Base-by-base conservation (phyloP, 2,888 invertebrate genomes). In the Rhagonycha lutea region DNA sequence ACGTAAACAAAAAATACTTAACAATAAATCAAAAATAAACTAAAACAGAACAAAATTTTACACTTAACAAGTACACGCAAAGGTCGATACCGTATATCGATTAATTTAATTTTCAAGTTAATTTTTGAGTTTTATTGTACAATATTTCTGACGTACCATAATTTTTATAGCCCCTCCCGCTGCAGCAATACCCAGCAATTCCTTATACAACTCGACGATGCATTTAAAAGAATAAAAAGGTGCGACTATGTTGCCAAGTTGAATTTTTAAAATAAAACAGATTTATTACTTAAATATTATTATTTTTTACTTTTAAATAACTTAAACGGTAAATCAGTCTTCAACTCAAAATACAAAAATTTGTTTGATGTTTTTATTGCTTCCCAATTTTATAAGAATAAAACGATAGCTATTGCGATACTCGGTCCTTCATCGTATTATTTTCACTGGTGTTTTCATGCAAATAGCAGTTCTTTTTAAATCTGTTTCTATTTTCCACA, bases 401-500 rank as follows among this genome's bases (percentile, higher is more conserved):
- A 47, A 47, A 47, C n/a, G n/a, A 47, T 47, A n/a, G 47, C 47
- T 7, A 47, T n/a, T 47, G n/a, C n/a, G n/a, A 1, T n/a, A 47
- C 47, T n/a, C 2, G 7, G 5, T n/a, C n/a, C n/a, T n/a, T 47
- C 47, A 47, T 69, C 60, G 24, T 62, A 26, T 24, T 18, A 73
- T 26, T 62, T 28, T n/a, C 9, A 75, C 65, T 2, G 18, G 61
- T n/a, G 80, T 79, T 65, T 79, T 70, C 74, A 81, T 78, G 69
- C 81, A 81, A 28, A 81, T 29, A 12, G 79, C 74, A 24, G 68
- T 14, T n/a, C 47, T 28, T 2, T 70, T 69, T 14, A 60, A 69
- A 23, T 80, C 79, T 11, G 77, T 77, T 18, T 61, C 61, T 24
- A 79, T 65, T 47, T 65, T 75, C 81, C 81, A 81, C 61, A 73